Evolutionary conservation across 2,113 vertebrate genomes (phyloP).

Genomic region (Xerus inauris): DNA sequence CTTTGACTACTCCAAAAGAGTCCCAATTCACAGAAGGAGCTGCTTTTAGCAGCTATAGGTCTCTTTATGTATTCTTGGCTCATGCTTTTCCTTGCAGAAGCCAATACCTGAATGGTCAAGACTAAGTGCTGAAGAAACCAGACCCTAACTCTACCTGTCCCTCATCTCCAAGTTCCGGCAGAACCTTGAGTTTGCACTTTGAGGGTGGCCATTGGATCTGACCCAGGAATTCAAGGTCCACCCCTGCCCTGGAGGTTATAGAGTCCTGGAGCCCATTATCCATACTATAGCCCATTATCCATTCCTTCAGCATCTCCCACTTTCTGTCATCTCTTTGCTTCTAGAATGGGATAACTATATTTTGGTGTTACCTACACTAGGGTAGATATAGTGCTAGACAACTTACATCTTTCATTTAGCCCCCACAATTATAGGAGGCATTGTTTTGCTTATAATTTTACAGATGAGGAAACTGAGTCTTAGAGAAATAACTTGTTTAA

Average conservation of each 20-base stretch:
- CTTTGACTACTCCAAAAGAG: not conserved
- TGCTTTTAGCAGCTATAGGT: not conserved
- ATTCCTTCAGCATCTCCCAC: not conserved
- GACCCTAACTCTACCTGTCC: not conserved
- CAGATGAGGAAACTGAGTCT: not conserved
- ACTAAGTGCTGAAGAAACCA: not conserved
- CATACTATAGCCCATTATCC: not conserved
- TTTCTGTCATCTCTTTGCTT: not conserved
- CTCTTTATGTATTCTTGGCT: not conserved
- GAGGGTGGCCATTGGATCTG: not conserved
- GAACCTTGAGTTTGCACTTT: not conserved
- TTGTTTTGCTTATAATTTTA: not conserved
- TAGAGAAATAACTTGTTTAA: not conserved
- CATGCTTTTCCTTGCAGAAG: not conserved
- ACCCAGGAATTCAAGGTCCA: not conserved
- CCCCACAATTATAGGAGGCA: not conserved
- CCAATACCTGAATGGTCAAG: not conserved
- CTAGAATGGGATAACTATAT: not conserved
- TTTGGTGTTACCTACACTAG: not conserved
- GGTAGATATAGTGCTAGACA: too few species aligned
- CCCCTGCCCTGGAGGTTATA: not conserved
- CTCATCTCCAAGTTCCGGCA: not conserved
- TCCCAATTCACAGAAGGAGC: not conserved
- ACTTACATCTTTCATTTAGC: not conserved
- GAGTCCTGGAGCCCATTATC: not conserved